phyloP scores from a whole-genome alignment of 2,113 vertebrate species.

The Smithornis capensis region DNA sequence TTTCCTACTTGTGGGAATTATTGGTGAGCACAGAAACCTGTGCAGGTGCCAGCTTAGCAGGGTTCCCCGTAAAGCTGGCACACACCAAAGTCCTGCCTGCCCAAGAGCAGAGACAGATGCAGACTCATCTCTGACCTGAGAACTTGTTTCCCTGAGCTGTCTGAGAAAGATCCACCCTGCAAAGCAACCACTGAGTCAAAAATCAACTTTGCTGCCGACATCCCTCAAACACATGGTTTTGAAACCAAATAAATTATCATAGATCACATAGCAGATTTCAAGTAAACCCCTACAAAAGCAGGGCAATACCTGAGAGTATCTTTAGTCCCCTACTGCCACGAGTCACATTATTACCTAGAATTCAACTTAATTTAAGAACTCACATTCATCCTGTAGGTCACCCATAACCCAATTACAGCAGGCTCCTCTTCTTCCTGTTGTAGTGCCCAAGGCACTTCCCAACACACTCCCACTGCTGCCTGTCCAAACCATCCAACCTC shows the following conservation, averaged over 20 bases:
- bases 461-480: rapidly evolving
- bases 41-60: neutral
- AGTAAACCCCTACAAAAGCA: neutral
- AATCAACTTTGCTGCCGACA: neutral
- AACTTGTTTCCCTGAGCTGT: neutral
- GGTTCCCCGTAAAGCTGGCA: neutral
- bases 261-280: neutral
- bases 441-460: neutral
- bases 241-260: neutral
- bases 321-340: neutral
- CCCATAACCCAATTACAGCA: neutral
- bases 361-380: neutral
- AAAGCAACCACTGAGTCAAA: neutral
- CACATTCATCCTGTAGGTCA: neutral
- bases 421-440: rapidly evolving
- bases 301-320: neutral
- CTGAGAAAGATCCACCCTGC: neutral
- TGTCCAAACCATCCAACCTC: rapidly evolving
- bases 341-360: neutral
- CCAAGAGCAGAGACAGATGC: neutral
- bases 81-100: neutral
- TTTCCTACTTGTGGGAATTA: neutral
- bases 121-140: neutral
- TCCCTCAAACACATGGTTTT: neutral
- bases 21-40: neutral